These are phyloP conservation scores for Pogoniulus pusillus DNA, from an alignment of 2,797 vertebrate genomes.

Conservation along the genomic window DNA sequence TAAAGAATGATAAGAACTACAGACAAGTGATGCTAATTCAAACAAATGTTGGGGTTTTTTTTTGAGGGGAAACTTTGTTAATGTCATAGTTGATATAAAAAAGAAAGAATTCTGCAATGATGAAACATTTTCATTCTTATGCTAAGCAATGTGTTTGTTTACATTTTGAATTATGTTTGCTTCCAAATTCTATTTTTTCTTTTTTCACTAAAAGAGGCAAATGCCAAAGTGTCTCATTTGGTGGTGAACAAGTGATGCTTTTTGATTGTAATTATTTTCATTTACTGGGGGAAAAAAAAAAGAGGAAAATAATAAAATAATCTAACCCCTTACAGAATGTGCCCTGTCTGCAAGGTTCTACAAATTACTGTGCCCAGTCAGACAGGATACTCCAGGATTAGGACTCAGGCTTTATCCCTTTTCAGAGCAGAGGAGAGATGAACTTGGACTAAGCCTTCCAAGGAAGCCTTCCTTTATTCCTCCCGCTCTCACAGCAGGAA, in stretches of 20 bases:
- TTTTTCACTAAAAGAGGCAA: not conserved
- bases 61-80: not conserved
- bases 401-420: not conserved
- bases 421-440: not conserved
- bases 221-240: not conserved
- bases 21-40: not conserved
- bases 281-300: not conserved
- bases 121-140: not conserved
- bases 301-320: not conserved
- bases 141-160: not conserved
- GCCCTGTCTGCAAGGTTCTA: not conserved
- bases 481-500: constrained; percentile 14
- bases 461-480: constrained; percentile 17
- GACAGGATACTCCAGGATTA: not conserved
- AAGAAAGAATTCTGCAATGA: not conserved
- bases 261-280: not conserved
- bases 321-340: not conserved
- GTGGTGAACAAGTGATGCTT: not conserved
- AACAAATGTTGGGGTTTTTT: not conserved
- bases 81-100: not conserved
- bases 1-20: not conserved
- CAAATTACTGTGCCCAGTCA: not conserved
- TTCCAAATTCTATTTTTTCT: not conserved
- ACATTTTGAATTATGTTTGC: not conserved
- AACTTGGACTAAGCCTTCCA: constrained; percentile 11